These are phyloP conservation scores for Mactra quadrangularis DNA, from an alignment of 1,140 invertebrate genomes.

Conservation along the genomic window DNA sequence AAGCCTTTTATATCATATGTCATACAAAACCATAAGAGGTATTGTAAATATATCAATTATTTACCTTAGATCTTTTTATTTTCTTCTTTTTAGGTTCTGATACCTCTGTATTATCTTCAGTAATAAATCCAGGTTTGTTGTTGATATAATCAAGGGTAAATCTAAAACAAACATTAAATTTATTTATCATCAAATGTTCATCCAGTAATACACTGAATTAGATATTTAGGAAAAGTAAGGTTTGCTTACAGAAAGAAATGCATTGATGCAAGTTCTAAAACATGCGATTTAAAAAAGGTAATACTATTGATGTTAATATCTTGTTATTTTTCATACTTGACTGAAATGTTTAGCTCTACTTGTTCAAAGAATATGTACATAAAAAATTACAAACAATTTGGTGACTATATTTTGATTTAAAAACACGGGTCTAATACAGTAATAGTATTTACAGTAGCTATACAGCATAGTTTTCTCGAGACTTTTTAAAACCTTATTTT, in stretches of 20 bases:
- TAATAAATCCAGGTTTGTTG: conserved; percentile 60
- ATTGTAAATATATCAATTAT: too few species aligned
- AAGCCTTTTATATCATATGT: too few species aligned
- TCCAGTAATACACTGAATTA: neutral
- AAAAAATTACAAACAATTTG: too few species aligned
- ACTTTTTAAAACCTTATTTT: too few species aligned
- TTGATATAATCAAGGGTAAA: conserved; percentile 67
- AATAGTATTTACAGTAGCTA: too few species aligned
- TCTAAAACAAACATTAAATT: conserved; percentile 39
- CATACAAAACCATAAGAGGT: too few species aligned
- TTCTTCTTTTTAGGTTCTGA: conserved; percentile 67
- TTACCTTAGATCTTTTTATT: conserved; percentile 65
- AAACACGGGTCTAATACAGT: too few species aligned
- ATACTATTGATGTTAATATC: neutral
- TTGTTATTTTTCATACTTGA: neutral
- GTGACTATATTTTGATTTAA: too few species aligned
- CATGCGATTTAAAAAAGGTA: neutral
- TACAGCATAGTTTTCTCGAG: too few species aligned
- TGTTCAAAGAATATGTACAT: too few species aligned
- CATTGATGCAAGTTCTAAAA: neutral
- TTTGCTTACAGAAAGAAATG: neutral
- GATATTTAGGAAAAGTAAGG: neutral
- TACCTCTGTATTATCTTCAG: neutral
- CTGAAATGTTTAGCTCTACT: neutral
- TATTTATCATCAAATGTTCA: neutral